Evolutionary conservation across 1,140 invertebrate species (phyloP).

Genomic region (Drusus annulatus): DNA sequence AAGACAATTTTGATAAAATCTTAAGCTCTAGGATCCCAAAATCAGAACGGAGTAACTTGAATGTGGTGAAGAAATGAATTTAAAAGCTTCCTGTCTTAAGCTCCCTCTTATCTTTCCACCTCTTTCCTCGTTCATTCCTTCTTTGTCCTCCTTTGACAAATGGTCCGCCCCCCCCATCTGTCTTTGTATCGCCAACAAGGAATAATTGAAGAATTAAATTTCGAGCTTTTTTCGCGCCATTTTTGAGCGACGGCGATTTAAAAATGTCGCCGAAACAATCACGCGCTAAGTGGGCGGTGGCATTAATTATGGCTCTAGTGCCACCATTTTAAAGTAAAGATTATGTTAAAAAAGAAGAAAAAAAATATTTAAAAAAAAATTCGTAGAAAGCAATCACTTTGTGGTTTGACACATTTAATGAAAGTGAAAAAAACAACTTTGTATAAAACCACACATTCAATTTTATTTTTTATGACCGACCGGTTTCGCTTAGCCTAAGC

Average conservation of each 20-base stretch:
- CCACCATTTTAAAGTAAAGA: not conserved
- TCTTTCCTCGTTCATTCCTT: too few relatives aligned
- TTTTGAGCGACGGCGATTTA: constrained; percentile 11
- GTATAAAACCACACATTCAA: too few relatives aligned
- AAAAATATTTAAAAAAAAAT: too few relatives aligned
- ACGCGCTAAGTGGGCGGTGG: not conserved
- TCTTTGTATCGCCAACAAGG: constrained; percentile 33
- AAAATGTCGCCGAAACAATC: constrained; percentile 16
- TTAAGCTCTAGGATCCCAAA: too few relatives aligned
- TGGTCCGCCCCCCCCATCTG: not conserved
- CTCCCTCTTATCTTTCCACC: not conserved
- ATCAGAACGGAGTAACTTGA: too few relatives aligned
- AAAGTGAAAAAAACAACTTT: too few relatives aligned
- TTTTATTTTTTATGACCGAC: too few relatives aligned
- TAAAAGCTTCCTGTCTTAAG: not conserved
- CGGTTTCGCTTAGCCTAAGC: too few relatives aligned
- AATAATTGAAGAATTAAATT: constrained; percentile 35
- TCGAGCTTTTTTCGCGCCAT: not conserved
- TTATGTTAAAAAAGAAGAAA: too few relatives aligned
- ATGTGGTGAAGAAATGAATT: not conserved
- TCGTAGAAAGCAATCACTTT: too few relatives aligned
- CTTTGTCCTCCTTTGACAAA: constrained; percentile 14
- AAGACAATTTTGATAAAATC: too few relatives aligned
- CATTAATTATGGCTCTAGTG: not conserved
- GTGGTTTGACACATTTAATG: too few relatives aligned